Conservation (phyloP, 2,797 vertebrate species). For the Carcharodon carcharias region DNA sequence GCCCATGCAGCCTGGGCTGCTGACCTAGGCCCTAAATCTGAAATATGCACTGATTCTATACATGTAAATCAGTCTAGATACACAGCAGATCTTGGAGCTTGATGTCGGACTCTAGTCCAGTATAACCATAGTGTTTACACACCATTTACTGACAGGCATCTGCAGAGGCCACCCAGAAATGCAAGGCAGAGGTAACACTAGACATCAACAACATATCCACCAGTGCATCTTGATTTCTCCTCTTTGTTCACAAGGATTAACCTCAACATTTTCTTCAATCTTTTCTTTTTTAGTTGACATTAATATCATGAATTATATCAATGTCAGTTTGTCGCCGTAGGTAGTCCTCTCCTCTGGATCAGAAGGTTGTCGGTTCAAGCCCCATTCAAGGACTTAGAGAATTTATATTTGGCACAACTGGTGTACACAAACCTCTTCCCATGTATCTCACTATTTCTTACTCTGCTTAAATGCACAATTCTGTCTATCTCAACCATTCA, state of each 20-base stretch:
- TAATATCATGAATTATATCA: not conserved
- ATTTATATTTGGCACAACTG: not conserved
- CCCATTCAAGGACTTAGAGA: not conserved
- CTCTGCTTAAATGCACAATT: not conserved
- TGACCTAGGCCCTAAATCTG: not conserved
- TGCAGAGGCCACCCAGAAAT: not conserved
- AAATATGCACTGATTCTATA: not conserved
- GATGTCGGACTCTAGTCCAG: not conserved
- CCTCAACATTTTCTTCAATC: not conserved
- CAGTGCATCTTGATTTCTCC: not conserved
- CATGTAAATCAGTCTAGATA: not conserved
- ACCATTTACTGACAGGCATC: not conserved
- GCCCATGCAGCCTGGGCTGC: not conserved
- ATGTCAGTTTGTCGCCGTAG: not conserved
- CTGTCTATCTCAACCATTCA: not conserved
- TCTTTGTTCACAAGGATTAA: not conserved
- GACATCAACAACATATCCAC: not conserved
- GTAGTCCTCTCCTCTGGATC: not conserved
- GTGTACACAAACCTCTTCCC: not conserved
- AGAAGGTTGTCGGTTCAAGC: not conserved
- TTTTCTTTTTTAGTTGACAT: not conserved
- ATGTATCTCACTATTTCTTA: not conserved
- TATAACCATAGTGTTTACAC: not conserved
- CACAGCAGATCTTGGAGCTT: not conserved
- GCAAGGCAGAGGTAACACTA: not conserved